Evolutionary conservation across 1,140 invertebrate genomes (phyloP).

Genomic region (Eufriesea mexicana): DNA sequence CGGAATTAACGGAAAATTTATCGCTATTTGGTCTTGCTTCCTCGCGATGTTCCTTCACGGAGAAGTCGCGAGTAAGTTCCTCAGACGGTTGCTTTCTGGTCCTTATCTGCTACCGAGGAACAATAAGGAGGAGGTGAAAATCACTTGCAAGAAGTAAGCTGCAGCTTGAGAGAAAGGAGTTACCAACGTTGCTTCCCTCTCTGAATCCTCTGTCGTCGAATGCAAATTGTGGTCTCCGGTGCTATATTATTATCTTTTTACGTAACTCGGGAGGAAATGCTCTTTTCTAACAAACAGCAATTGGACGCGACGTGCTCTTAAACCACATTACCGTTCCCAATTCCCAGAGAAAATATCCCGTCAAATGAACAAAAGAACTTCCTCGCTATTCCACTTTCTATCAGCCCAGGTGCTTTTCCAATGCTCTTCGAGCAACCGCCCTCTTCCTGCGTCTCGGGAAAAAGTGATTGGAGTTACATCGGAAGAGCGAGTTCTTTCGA

Average conservation of each 20-base stretch:
- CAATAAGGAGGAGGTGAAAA: background rate
- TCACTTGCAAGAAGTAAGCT: background rate
- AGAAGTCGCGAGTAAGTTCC: background rate
- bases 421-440: background rate
- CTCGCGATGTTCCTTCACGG: background rate
- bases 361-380: background rate
- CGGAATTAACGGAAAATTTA: background rate
- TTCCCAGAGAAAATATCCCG: background rate
- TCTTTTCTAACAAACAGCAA: background rate
- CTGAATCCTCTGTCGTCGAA: background rate
- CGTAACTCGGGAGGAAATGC: background rate
- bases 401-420: background rate
- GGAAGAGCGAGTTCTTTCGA: background rate
- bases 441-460: no score
- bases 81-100: background rate
- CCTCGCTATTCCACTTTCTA: background rate
- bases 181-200: background rate
- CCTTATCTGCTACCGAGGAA: background rate
- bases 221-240: background rate
- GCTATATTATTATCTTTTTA: background rate
- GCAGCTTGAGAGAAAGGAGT: no score
- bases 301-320: no score
- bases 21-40: background rate
- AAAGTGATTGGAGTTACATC: conserved; percentile 18
- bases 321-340: background rate